Base-by-base conservation (phyloP, 2,888 invertebrate genomes). In the Sisyra nigra region DNA sequence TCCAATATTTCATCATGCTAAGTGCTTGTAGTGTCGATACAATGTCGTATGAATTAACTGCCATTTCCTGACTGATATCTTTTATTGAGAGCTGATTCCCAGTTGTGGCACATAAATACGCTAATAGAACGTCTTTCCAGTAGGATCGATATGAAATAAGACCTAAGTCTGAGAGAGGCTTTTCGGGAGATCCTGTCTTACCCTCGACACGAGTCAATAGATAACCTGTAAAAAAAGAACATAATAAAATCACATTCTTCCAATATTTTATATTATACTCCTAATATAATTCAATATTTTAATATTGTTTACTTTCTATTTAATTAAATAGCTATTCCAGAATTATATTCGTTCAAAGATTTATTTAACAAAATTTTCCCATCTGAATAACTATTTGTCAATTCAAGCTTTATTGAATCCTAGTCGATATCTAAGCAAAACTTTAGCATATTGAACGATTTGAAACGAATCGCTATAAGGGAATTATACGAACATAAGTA, bases 1-100 rank as follows among this genome's bases (percentile, higher is more conserved):
- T 96, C 94, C 96, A 97, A 62, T 97, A 97, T 65, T 97, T 96
- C 80, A 97, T 85, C 75, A 97, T 88, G 6, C 94, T 93, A 49
- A 96, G 69, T 13, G 92, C 91, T 57, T 96, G 94, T 34, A 98
- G 68, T 3, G 98, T 98, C 50, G 93, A 94, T 17, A 97, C 92
- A 48, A 98, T 94, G 61, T 98, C 98, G 58, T 93, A 93, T 2
- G 92, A 86, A 55, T 94, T 91, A 51, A 97, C 92, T 13, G 93
- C 94, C 69, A 93, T 84, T 67, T 93, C 91, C 60, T 88, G 75
- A 57, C 82, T 80, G 52, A 84, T 72, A 68, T 89, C 89, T 65
- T 94, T 86, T 52, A 96, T 88, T 55, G 86, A 87, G 42, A 96
- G 74, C 46, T 91, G 83, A 41, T 85, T 81, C 42, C 89, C 92